Percentiles rank a stretch among this genome's conserved stretches.
phyloP scores from a whole-genome alignment of 2,113 vertebrate genomes.

The Genyomyrus donnyi region DNA sequence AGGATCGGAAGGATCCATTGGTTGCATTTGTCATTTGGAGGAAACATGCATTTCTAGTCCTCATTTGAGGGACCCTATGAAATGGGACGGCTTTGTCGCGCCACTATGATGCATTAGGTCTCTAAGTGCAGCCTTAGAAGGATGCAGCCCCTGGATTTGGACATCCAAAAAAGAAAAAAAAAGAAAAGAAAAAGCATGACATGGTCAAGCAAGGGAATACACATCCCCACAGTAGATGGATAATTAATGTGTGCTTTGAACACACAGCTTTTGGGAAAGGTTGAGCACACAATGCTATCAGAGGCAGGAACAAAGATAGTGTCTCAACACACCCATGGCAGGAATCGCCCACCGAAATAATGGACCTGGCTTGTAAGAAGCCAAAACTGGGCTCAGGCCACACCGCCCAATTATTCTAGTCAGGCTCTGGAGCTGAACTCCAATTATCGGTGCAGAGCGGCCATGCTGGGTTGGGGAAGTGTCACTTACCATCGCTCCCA shows the following conservation, averaged over 20 bases:
- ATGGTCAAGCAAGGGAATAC: not conserved
- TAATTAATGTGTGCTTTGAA: constrained; percentile 20
- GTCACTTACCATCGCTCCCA: constrained; percentile 39
- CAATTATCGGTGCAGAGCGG: constrained; percentile 50
- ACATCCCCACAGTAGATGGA: not conserved
- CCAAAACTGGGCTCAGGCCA: constrained; percentile 41
- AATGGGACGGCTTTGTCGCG: not conserved
- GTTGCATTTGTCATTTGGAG: not conserved
- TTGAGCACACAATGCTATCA: not conserved
- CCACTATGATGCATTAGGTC: not conserved
- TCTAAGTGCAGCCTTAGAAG: not conserved
- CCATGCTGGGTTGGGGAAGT: constrained; percentile 48
- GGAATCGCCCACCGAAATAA: constrained; percentile 45
- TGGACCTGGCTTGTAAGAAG: constrained; percentile 44
- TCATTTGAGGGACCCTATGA: not conserved
- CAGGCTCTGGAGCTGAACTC: constrained; percentile 46
- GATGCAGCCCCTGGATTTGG: not conserved
- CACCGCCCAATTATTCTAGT: constrained; percentile 53
- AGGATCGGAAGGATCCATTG: not conserved
- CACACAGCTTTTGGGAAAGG: not conserved
- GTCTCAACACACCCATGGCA: constrained; percentile 29
- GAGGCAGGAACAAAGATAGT: constrained; percentile 32
- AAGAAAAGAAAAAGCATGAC: not conserved
- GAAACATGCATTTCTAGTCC: not conserved
- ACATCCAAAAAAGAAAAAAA: not conserved